Evolutionary conservation across 1,140 invertebrate genomes (phyloP).

Genomic region (Rhagoletis pomonella): DNA sequence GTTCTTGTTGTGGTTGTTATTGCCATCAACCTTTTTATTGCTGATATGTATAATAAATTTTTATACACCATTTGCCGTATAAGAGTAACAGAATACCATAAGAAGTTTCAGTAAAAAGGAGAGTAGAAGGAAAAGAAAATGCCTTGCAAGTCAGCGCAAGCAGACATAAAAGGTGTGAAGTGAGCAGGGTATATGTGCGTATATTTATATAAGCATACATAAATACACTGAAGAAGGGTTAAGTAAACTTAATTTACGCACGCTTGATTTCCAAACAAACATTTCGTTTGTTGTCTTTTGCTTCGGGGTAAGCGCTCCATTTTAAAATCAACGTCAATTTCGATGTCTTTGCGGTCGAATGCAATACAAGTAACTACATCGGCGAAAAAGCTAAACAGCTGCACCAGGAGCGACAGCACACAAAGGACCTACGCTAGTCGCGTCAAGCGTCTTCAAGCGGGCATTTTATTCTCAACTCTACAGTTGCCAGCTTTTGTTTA

Average conservation of each 20-base stretch:
- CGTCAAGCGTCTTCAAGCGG: neutral
- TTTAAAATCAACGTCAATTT: conserved; percentile 2
- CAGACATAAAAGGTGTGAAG: too few species aligned
- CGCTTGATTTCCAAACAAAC: conserved; percentile 30
- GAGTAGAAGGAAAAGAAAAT: too few species aligned
- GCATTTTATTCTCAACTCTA: neutral
- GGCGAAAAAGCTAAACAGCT: too few species aligned
- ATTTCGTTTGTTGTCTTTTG: neutral
- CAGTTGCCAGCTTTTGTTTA: conserved; percentile 15
- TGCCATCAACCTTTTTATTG: neutral
- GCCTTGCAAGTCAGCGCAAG: too few species aligned
- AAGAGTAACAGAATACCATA: neutral
- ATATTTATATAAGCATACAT: too few species aligned
- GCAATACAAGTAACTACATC: neutral
- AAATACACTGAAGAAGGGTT: neutral
- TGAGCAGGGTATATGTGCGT: neutral
- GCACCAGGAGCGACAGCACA: too few species aligned
- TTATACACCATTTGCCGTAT: neutral
- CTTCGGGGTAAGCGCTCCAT: neutral
- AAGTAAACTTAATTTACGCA: conserved; percentile 44
- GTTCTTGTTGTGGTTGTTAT: neutral
- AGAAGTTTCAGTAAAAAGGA: too few species aligned
- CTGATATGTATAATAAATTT: neutral
- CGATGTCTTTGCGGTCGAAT: neutral
- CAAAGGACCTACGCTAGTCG: too few species aligned